A percentile compares a stretch with the other conserved stretches of the same genome.
Conservation (phyloP, 2,888 invertebrate species). For the Chironomus riparius region DNA sequence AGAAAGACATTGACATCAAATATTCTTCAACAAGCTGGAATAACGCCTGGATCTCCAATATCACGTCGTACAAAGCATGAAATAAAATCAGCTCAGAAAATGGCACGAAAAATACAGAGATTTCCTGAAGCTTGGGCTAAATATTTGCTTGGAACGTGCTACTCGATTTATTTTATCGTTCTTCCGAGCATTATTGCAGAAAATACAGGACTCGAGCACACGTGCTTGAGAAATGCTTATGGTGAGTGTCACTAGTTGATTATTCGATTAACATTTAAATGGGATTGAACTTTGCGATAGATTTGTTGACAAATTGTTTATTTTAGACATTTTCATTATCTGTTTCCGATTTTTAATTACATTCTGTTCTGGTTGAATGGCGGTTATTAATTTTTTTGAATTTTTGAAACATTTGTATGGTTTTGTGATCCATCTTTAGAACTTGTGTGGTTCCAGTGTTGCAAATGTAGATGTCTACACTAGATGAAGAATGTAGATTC, state of each 20-base stretch:
- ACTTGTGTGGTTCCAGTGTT: too few relatives aligned
- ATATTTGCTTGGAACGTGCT: conserved; percentile 77
- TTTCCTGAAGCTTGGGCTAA: conserved; percentile 88
- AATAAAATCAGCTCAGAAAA: conserved; percentile 77
- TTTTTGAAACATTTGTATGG: too few relatives aligned
- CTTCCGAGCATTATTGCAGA: conserved; percentile 76
- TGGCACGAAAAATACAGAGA: conserved; percentile 50
- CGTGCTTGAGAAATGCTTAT: conserved; percentile 69
- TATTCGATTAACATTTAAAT: background rate
- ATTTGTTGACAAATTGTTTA: too few relatives aligned
- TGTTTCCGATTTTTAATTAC: too few relatives aligned
- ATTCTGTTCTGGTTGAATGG: too few relatives aligned
- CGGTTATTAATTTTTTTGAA: too few relatives aligned
- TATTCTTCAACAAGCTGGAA: conserved; percentile 40
- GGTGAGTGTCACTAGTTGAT: conserved; percentile 34
- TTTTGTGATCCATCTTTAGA: too few relatives aligned
- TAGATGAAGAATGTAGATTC: too few relatives aligned
- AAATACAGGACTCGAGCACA: conserved; percentile 64
- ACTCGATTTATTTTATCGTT: conserved; percentile 92
- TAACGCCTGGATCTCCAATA: conserved; percentile 77
- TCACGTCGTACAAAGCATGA: conserved; percentile 92
- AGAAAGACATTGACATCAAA: conserved; percentile 36
- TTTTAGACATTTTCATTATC: too few relatives aligned
- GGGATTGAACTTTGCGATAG: too few relatives aligned
- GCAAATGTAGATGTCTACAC: too few relatives aligned